Base-by-base conservation (phyloP, 2,113 vertebrate genomes). In the Petrocephalus microphthalmus region DNA sequence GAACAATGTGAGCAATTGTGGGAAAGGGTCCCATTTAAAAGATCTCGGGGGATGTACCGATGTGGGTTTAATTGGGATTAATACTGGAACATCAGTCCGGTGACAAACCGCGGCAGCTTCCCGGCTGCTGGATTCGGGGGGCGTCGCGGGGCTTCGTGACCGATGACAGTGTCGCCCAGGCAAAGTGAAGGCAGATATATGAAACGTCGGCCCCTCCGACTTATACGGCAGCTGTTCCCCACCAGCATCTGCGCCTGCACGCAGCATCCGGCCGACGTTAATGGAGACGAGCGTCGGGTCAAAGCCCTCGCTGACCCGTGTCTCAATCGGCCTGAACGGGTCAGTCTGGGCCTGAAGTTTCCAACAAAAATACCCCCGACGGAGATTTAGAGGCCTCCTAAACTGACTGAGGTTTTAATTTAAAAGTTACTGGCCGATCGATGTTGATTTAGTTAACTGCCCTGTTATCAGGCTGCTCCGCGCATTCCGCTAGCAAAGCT, bases 211-310 rank as follows among this genome's bases (percentile, higher is more conserved):
- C 85, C 74, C 84, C 60, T 56, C 74, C 81, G 54, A 25, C 37
- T 22, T 42, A 20, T 45, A 52, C 52, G 45, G 74, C 88, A 88
- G 87, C 88, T 90, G 90, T 78, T 84, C 47, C 17, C 13, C 37
- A 25, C 45, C 56, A 64, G 86, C 83, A 88, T 37, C 57, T 64
- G 42, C 10, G n/a, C 7, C 17, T 52, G 45, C 42, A 52, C 7
- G 49, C 45, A 74, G 71, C 49, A 74, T 51, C n/a, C 45, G n/a
- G 42, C n/a, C 11, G 0, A 87, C 57, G 8, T 82, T 53, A 81
- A 56, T 8, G 5, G 33, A 88, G 22, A 51, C 3, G 29, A 52
- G 25, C 52, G 52, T 49, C n/a, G 15, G 53, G 78, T 51, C 20
- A 57, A 52, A 49, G 57, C 57, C 67, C 19, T 11, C 15, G 8